These are phyloP conservation scores for Opisthograptis luteolata DNA, from an alignment of 2,888 invertebrate genomes.

Conservation along the genomic window DNA sequence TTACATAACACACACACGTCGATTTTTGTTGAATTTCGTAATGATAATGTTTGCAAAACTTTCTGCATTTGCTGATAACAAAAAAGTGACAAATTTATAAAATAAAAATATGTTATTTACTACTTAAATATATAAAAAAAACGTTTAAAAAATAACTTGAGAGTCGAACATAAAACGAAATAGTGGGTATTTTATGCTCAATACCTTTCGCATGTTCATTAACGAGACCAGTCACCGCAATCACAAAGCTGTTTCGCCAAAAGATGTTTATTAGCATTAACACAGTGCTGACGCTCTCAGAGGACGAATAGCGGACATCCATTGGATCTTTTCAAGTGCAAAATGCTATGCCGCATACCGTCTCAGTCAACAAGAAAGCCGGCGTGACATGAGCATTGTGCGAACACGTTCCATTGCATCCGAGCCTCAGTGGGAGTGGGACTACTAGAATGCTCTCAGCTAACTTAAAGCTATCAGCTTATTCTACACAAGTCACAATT, in stretches of 20 bases:
- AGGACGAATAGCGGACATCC: conserved; percentile 53
- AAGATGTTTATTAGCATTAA: conserved; percentile 16
- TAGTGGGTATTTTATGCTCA: conserved; percentile 16
- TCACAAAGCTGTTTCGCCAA: conserved; percentile 40
- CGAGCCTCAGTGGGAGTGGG: background rate
- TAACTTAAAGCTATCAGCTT: conserved; percentile 2
- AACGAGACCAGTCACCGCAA: conserved; percentile 33
- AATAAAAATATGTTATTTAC: no score
- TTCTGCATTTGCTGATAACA: no score
- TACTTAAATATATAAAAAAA: no score
- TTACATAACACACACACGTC: no score
- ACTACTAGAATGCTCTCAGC: background rate
- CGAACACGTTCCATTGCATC: conserved; percentile 16
- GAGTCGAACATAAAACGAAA: conserved; percentile 12
- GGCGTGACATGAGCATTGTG: conserved; percentile 20
- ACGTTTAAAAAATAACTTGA: no score
- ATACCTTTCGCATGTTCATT: conserved; percentile 18
- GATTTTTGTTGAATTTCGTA: no score
- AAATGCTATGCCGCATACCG: conserved; percentile 5
- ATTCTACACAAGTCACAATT: background rate
- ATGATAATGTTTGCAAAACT: no score
- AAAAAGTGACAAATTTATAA: no score
- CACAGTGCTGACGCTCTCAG: conserved; percentile 27
- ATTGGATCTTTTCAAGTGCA: conserved; percentile 21
- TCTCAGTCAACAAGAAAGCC: conserved; percentile 3